Conservation (phyloP, 2,113 vertebrate genomes). For the Pteropus alecto region DNA sequence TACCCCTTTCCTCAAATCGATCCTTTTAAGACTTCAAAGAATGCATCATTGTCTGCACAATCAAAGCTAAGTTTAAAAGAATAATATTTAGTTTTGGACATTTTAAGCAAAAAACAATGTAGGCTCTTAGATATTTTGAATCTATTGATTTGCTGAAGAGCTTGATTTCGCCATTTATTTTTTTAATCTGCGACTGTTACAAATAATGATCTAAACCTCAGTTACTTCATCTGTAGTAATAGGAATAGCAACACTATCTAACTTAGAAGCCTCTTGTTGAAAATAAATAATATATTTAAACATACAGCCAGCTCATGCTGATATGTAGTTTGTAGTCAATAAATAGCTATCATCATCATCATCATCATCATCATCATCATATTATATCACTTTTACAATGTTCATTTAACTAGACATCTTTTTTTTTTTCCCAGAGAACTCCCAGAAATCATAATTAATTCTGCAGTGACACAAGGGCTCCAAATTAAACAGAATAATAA, state of each 20-base stretch:
- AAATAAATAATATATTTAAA: neutral
- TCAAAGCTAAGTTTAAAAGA: neutral
- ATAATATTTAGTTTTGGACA: neutral
- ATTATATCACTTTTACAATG: neutral
- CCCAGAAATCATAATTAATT: slow-evolving; percentile 13
- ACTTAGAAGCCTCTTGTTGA: neutral
- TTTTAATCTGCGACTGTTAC: neutral
- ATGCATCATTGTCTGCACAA: neutral
- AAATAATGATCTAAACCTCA: neutral
- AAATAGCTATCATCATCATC: neutral
- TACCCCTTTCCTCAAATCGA: neutral
- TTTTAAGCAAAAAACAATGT: neutral
- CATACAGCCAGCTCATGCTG: neutral
- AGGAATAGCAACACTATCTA: neutral
- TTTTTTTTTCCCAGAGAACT: neutral
- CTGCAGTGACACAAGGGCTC: neutral
- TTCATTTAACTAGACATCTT: neutral
- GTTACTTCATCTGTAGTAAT: neutral
- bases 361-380: neutral
- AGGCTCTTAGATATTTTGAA: neutral
- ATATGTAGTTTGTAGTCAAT: neutral
- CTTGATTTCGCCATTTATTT: neutral
- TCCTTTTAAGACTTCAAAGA: neutral
- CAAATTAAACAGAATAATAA: slow-evolving; percentile 18
- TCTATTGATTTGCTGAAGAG: neutral